Conservation (phyloP, 2,888 invertebrate genomes). For the Danaus chrysippus region DNA sequence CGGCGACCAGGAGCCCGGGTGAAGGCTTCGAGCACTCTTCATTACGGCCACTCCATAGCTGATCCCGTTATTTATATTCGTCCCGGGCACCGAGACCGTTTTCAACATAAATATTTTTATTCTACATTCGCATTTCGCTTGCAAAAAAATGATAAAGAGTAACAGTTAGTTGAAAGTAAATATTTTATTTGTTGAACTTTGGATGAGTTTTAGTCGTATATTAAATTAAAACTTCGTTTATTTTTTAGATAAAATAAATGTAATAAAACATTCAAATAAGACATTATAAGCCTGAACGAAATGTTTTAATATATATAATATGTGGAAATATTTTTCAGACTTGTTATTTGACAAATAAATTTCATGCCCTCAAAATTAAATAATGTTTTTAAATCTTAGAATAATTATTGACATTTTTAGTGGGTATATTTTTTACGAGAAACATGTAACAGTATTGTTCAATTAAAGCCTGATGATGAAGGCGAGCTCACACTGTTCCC, state of each 20-base stretch:
- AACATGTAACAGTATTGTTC: neutral
- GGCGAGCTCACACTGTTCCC: neutral
- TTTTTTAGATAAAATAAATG: no score
- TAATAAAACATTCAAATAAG: no score
- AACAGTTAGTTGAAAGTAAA: slow-evolving; percentile 5
- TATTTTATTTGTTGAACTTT: neutral
- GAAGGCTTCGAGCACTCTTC: slow-evolving; percentile 63
- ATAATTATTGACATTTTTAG: no score
- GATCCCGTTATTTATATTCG: slow-evolving; percentile 56
- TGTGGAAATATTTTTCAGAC: no score
- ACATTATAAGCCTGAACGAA: no score
- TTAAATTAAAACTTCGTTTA: neutral
- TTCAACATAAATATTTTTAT: slow-evolving; percentile 10
- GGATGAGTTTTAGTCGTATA: neutral
- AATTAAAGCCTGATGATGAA: neutral
- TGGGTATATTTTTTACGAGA: no score
- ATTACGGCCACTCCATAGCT: slow-evolving; percentile 60
- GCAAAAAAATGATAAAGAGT: slow-evolving; percentile 1
- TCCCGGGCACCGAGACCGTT: slow-evolving; percentile 39
- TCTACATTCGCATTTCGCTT: neutral
- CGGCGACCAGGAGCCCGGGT: slow-evolving; percentile 44
- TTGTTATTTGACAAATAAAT: no score
- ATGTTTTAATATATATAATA: no score
- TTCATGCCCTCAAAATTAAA: no score
- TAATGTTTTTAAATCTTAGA: no score